phyloP scores from a whole-genome alignment of 2,888 invertebrate genomes.

The Cephonodes hylas region DNA sequence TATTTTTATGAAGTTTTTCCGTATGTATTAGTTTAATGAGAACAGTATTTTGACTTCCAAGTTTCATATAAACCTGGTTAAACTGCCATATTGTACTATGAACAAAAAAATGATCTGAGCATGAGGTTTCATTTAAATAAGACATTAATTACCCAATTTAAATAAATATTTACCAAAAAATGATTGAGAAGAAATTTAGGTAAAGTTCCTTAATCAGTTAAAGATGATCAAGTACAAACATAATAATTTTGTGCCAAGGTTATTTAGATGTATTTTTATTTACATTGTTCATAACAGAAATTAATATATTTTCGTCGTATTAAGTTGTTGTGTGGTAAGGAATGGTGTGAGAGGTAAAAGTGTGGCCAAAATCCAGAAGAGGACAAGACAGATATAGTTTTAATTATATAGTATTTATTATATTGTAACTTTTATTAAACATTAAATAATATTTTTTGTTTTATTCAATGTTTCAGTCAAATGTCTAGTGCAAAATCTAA shows the following conservation, averaged over 20 bases:
- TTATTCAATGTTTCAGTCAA: too few species aligned
- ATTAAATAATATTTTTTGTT: neutral
- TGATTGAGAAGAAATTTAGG: neutral
- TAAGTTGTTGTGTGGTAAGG: neutral
- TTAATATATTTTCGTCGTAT: constrained; percentile 15
- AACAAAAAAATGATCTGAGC: neutral
- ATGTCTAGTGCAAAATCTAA: too few species aligned
- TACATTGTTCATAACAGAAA: constrained; percentile 1
- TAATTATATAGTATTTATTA: constrained; percentile 8
- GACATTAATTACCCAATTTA: neutral
- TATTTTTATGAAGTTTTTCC: neutral
- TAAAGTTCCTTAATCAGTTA: neutral
- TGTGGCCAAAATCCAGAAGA: neutral
- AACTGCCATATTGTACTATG: neutral
- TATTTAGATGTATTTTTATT: constrained; percentile 9
- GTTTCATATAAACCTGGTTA: neutral
- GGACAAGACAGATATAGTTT: neutral
- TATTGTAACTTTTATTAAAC: constrained; percentile 16
- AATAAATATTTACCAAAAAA: neutral
- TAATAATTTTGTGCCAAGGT: constrained; percentile 13
- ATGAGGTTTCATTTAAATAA: neutral
- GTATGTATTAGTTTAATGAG: neutral
- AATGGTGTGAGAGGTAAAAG: neutral
- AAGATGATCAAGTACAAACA: constrained; percentile 5
- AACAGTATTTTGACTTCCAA: neutral